Percentiles rank a stretch among this genome's conserved stretches.
These are phyloP conservation scores for Prorops nasuta DNA, from an alignment of 1,140 invertebrate species.

Conservation along the genomic window DNA sequence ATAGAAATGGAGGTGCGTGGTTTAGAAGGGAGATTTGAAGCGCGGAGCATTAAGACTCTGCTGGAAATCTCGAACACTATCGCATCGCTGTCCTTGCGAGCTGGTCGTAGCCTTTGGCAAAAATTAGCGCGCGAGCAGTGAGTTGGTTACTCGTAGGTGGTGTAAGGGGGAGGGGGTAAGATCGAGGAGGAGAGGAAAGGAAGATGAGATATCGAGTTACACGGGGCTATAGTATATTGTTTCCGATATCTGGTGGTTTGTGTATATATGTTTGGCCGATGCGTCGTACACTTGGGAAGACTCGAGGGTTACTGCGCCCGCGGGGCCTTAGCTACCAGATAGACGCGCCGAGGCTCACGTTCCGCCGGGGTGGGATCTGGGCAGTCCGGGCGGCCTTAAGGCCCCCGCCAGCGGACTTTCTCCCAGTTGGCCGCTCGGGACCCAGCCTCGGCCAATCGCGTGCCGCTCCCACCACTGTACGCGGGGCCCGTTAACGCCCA, in stretches of 20 bases:
- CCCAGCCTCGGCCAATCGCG: slow-evolving; percentile 27
- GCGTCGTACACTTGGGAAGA: slow-evolving; percentile 52
- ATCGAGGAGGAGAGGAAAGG: slow-evolving; percentile 1
- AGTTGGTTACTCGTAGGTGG: slow-evolving; percentile 1
- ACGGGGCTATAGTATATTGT: slow-evolving; percentile 44
- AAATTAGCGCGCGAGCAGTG: no score
- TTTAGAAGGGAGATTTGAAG: no score
- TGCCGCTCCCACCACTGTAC: not conserved
- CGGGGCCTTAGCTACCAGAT: slow-evolving; percentile 56
- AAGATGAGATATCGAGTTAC: slow-evolving; percentile 37
- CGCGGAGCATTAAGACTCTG: not conserved
- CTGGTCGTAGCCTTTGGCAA: no score
- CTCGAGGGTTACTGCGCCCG: slow-evolving; percentile 58
- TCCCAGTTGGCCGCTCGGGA: slow-evolving; percentile 30
- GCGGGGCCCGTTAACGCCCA: slow-evolving; percentile 22
- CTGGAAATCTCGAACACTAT: slow-evolving; percentile 9
- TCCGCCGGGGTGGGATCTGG: slow-evolving; percentile 27
- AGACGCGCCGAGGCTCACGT: slow-evolving; percentile 19
- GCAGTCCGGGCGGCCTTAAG: slow-evolving; percentile 33
- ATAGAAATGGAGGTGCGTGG: no score
- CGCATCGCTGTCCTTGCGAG: not conserved
- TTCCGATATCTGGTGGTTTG: slow-evolving; percentile 45
- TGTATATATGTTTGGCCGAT: slow-evolving; percentile 42
- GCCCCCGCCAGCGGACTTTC: slow-evolving; percentile 16
- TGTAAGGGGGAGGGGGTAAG: slow-evolving; percentile 19